A percentile compares a stretch with the other conserved stretches of the same genome.
Evolutionary conservation across 2,888 invertebrate species (phyloP).

Genomic region (Xestia sexstrigata): DNA sequence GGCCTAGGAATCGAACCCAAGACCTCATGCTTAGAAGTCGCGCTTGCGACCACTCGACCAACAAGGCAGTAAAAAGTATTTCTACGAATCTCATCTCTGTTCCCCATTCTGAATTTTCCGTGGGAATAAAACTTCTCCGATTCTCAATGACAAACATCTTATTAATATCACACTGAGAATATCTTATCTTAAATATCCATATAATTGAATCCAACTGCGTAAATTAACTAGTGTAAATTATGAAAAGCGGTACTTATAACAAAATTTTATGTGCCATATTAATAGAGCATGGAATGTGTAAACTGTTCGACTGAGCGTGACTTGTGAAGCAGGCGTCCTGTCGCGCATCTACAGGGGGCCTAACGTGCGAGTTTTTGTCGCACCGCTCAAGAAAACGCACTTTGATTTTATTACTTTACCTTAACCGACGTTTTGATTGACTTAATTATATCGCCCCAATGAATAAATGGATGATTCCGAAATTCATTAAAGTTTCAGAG

Average conservation of each 20-base stretch:
- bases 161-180: constrained; percentile 39
- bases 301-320: constrained; percentile 62
- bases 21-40: too few species aligned
- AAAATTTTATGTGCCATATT: constrained; percentile 68
- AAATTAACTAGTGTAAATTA: constrained; percentile 60
- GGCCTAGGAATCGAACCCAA: too few species aligned
- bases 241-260: constrained; percentile 56
- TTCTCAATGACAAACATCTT: constrained; percentile 15
- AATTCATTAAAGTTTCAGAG: constrained; percentile 41
- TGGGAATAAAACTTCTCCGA: constrained; percentile 20
- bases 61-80: not conserved
- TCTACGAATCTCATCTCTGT: not conserved
- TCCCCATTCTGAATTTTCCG: not conserved
- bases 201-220: constrained; percentile 63
- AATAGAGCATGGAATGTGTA: constrained; percentile 71
- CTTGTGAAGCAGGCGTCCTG: constrained; percentile 68
- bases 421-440: constrained; percentile 59
- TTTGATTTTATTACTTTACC: constrained; percentile 68
- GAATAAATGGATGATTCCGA: constrained; percentile 57
- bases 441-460: constrained; percentile 55
- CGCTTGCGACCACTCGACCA: too few species aligned
- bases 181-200: constrained; percentile 35
- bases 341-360: constrained; percentile 75
- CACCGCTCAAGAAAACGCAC: constrained; percentile 60
- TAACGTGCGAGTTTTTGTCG: constrained; percentile 81